Conservation (phyloP, 1,140 invertebrate genomes). For the Telenomus remus region DNA sequence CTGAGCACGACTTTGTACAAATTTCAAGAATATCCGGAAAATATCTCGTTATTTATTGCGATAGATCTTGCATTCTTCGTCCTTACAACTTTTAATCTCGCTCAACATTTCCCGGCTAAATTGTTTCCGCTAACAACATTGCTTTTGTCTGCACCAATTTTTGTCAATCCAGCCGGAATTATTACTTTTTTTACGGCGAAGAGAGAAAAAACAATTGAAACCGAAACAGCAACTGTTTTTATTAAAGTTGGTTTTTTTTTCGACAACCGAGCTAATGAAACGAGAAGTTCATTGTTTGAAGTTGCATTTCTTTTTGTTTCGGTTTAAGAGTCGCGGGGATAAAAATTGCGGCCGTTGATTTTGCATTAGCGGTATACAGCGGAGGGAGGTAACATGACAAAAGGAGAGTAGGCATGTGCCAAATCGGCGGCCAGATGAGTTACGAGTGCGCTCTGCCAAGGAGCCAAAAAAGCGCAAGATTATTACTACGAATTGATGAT, state of each 20-base stretch:
- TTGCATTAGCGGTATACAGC: slow-evolving; percentile 49
- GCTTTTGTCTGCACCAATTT: too few relatives aligned
- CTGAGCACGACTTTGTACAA: slow-evolving; percentile 32
- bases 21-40: slow-evolving; percentile 25
- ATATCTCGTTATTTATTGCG: slow-evolving; percentile 15
- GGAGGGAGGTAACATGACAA: slow-evolving; percentile 43
- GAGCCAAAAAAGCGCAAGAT: slow-evolving; percentile 51
- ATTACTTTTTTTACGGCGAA: too few relatives aligned
- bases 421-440: slow-evolving; percentile 51
- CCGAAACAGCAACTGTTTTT: too few relatives aligned
- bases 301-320: slow-evolving; percentile 23
- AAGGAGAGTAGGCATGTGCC: slow-evolving; percentile 50
- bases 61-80: slow-evolving; percentile 9
- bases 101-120: slow-evolving; percentile 6
- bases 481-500: slow-evolving; percentile 57
- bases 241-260: too few relatives aligned
- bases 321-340: slow-evolving; percentile 29
- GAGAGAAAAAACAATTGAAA: too few relatives aligned
- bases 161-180: too few relatives aligned
- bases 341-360: slow-evolving; percentile 55
- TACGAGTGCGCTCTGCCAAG: slow-evolving; percentile 46
- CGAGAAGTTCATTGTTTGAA: slow-evolving; percentile 26
- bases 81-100: slow-evolving; percentile 20
- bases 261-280: slow-evolving; percentile 36
- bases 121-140: too few relatives aligned